These are phyloP conservation scores for Zaprionus kolodkinae DNA, from an alignment of 1,140 invertebrate genomes.

Conservation along the genomic window DNA sequence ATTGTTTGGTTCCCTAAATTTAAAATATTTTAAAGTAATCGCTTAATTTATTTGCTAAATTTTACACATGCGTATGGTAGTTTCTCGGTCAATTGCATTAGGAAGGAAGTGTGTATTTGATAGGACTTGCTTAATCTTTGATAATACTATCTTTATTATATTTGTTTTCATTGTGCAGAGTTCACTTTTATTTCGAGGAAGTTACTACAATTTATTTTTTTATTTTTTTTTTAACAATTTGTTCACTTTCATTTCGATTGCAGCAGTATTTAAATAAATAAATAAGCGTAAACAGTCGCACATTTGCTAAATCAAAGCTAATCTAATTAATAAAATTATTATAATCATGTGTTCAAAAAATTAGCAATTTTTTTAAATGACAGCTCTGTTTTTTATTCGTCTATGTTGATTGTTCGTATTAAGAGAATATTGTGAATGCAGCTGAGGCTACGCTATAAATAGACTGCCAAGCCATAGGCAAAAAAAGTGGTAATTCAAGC, in stretches of 20 bases:
- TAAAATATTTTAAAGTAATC: too few species aligned
- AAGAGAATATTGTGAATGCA: background rate
- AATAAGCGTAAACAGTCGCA: background rate
- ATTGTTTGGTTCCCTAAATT: too few species aligned
- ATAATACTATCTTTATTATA: background rate
- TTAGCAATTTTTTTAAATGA: background rate
- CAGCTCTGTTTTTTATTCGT: background rate
- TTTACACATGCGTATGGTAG: too few species aligned
- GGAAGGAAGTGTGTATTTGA: background rate
- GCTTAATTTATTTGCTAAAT: too few species aligned
- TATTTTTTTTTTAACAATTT: too few species aligned
- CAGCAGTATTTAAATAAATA: too few species aligned
- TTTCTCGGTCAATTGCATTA: background rate
- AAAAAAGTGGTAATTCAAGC: background rate
- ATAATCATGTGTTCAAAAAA: background rate
- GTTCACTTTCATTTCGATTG: background rate
- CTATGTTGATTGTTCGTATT: background rate
- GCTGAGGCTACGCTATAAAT: background rate
- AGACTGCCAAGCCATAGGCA: background rate
- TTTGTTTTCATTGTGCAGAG: background rate
- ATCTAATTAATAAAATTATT: background rate
- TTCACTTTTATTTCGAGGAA: background rate
- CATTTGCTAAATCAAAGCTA: background rate
- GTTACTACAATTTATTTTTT: background rate
- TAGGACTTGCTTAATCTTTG: background rate